Base-by-base conservation (phyloP, 2,113 vertebrate species). In the Chitala chitala region DNA sequence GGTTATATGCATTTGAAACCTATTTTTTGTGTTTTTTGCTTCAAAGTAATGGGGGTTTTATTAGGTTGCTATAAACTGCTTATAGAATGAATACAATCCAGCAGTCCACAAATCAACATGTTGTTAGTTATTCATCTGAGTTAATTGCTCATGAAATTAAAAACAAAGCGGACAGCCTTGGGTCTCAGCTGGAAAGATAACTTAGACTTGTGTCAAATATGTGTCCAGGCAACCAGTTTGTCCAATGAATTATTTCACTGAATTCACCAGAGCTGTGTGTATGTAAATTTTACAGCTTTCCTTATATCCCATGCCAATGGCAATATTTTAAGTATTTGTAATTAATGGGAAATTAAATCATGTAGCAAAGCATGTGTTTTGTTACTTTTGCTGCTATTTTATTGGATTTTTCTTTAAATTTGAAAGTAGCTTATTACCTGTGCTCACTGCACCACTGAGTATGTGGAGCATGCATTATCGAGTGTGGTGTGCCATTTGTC, bases 141-240 rank as follows among this genome's bases (percentile, higher is more conserved):
- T 33, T 6, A 51, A 70, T 70, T 53, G 26, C 20, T 33, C 26
- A 54, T 70, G 31, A 36, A 70, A 31, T 36, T 70, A 48, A 70
- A 70, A 70, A 22, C 9, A 13, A 36, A 33, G 6, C 46, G 33
- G 48, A 1, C 20, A 3, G 26, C 33, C 29, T 38, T 8, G 54
- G 7, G n/a, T 4, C 29, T 71, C 7, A 6, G 4, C 31, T 54
- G 29, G 50, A n/a, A 36, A n/a, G 50, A 40, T n/a, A 40, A 55
- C 50, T 33, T 40, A 38, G 1, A 33, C 29, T 36, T 38, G 7
- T n/a, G n/a, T n/a, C n/a, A n/a, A n/a, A n/a, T n/a, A n/a, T 71
- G 24, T 54, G 22, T 38, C 58, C 31, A 61, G 20, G 29, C 31
- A 33, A 31, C 10, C 42, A 69, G 12, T 69, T 13, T 1, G 22